A percentile compares a stretch with the other conserved stretches of the same genome.
Conservation (phyloP, 2,797 vertebrate species). For the Masticophis lateralis region DNA sequence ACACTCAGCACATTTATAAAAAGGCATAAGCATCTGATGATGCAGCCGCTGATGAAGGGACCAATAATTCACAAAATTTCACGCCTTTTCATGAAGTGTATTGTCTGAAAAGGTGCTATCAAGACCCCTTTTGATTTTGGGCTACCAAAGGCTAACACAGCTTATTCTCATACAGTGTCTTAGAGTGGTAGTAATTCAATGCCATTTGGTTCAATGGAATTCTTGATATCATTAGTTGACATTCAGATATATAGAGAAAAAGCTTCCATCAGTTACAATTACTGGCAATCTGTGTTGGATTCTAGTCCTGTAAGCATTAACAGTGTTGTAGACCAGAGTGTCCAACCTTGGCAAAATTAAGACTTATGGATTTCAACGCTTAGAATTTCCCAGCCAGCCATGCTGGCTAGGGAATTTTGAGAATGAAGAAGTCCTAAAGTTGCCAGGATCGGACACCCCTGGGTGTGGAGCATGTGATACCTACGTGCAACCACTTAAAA, state of each 20-base stretch:
- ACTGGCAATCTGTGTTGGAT: constrained; percentile 58
- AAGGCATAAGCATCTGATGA: background rate
- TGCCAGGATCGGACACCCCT: background rate
- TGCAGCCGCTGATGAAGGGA: background rate
- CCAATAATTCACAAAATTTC: background rate
- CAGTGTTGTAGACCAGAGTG: constrained; percentile 26
- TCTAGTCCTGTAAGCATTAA: constrained; percentile 59
- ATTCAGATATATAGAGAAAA: constrained; percentile 59
- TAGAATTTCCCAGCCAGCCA: background rate
- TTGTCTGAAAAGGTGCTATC: background rate
- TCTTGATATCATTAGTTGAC: constrained; percentile 44
- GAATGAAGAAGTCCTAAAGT: background rate
- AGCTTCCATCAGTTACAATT: constrained; percentile 45
- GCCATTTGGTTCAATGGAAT: constrained; percentile 50
- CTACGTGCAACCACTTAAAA: constrained; percentile 66
- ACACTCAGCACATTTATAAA: background rate
- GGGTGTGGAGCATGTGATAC: constrained; percentile 56
- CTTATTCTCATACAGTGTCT: background rate
- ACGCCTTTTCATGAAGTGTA: background rate
- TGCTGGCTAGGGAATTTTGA: background rate
- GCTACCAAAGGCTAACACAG: background rate
- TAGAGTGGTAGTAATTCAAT: constrained; percentile 35
- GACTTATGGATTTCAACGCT: background rate
- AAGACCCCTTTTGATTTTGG: background rate
- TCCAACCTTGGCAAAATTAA: background rate